Base-by-base conservation (phyloP, 1,140 invertebrate genomes). In the Drosophila orosa region DNA sequence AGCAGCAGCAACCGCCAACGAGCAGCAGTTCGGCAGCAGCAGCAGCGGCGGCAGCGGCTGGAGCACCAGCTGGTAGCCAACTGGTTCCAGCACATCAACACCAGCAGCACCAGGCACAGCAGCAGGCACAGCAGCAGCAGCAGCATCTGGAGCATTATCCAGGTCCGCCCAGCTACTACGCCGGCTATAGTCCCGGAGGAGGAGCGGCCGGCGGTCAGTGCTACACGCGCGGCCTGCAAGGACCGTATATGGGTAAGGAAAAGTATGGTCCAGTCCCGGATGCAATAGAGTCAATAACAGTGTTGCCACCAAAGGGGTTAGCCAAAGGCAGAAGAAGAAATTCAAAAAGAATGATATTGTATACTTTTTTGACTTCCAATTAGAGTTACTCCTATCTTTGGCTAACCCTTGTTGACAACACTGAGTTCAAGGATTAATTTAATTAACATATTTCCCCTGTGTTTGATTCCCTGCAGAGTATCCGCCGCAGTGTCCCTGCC, bases 401-500 rank as follows among this genome's bases (percentile, higher is more conserved):
- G 22, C 42, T 24, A n/a, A 45, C 7, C 24, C 6, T 2, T 17
- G 5, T 44, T 55, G 48, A 31, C 61, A 44, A 25, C 62, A 35
- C 24, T 31, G 19, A 17, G 0, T 22, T 22, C 0, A 5, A 15
- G 3, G 1, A 12, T 9, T 6, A 9, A 19, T 29, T 22, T 15
- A 33, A 5, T 3, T 42, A 44, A 54, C 3, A 22, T 5, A 15
- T 27, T 22, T 22, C 1, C 9, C 3, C 19, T 7, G n/a, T n/a
- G n/a, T 13, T 35, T 58, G 17, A 19, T 27, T 24, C 0, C 6
- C 62, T 92, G 37, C 82, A 95, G 94, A 95, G 39, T 92, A 92
- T 93, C 92, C 93, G 86, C 92, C 94, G 67, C 94, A 94, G 93
- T 97, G 96, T 93, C 96, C 96, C 84, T 97, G 96, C 94, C 96